Percentiles rank a stretch among this genome's conserved stretches.
Conservation (phyloP, 2,888 invertebrate species). For the Amphipoea oculea region DNA sequence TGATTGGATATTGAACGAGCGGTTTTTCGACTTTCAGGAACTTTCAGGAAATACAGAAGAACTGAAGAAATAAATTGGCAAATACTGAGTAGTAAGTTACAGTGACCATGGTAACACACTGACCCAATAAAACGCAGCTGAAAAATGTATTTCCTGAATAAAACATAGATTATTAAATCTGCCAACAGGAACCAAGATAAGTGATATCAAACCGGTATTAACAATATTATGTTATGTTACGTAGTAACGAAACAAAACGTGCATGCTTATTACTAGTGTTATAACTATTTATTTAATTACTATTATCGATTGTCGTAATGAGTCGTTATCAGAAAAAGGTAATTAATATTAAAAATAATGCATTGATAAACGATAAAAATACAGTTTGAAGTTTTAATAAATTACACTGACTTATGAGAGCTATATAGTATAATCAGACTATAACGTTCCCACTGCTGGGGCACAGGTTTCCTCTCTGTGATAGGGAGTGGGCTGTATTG, state of each 20-base stretch:
- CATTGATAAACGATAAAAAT: constrained; percentile 2
- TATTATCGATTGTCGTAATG: constrained; percentile 28
- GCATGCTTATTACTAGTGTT: constrained; percentile 26
- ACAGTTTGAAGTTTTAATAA: constrained; percentile 2
- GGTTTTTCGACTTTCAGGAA: background rate
- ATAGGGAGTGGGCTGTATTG: background rate
- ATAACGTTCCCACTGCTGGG: background rate
- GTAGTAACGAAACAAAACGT: constrained; percentile 24
- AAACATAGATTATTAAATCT: constrained; percentile 32
- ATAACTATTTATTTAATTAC: constrained; percentile 44
- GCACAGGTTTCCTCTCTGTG: background rate
- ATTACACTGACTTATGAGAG: background rate
- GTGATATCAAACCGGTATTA: constrained; percentile 35
- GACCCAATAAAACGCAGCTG: constrained; percentile 17
- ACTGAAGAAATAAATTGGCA: background rate
- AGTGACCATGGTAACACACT: constrained; percentile 30
- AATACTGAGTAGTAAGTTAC: background rate
- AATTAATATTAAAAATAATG: constrained; percentile 35
- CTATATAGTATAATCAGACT: background rate
- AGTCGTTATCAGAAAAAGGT: constrained; percentile 51
- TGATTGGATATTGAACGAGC: background rate
- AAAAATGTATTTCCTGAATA: constrained; percentile 22
- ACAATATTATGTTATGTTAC: background rate
- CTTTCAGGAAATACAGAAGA: background rate
- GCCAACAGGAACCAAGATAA: constrained; percentile 54